Conservation (phyloP, 2,797 vertebrate genomes). For the Toxotes lorentzi region DNA sequence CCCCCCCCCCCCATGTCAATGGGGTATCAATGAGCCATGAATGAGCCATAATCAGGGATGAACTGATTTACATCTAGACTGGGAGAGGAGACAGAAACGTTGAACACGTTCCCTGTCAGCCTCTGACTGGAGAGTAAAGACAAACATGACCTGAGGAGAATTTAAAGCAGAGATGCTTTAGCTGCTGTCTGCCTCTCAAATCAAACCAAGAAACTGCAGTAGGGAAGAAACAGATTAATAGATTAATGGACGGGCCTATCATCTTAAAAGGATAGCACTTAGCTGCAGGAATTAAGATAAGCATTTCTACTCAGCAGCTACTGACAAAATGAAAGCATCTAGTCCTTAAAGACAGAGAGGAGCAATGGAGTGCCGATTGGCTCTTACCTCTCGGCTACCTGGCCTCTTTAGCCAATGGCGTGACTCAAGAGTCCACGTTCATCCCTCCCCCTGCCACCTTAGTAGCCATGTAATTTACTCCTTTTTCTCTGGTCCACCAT, state of each 20-base stretch:
- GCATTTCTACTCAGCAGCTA: conserved; percentile 16
- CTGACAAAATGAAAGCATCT: conserved; percentile 5
- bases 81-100: conserved; percentile 42
- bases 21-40: conserved; percentile 70
- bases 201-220: not conserved
- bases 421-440: conserved; percentile 56
- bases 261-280: conserved; percentile 7
- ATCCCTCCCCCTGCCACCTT: conserved; percentile 44
- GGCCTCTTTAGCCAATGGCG: conserved; percentile 69
- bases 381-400: conserved; percentile 78
- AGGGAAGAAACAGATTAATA: conserved; percentile 25
- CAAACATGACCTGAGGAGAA: conserved; percentile 34
- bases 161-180: conserved; percentile 11
- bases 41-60: conserved; percentile 47
- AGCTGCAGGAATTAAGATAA: conserved; percentile 20
- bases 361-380: conserved; percentile 66
- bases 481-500: conserved; percentile 35
- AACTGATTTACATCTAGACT: conserved; percentile 38
- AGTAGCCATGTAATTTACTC: conserved; percentile 34
- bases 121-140: conserved; percentile 35
- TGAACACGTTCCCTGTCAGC: conserved; percentile 23
- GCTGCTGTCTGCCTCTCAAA: conserved; percentile 9
- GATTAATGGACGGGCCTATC: conserved; percentile 9
- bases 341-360: conserved; percentile 50
- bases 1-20: conserved; percentile 40